phyloP scores from a whole-genome alignment of 2,797 vertebrate genomes.

The Pelochelys cantorii region DNA sequence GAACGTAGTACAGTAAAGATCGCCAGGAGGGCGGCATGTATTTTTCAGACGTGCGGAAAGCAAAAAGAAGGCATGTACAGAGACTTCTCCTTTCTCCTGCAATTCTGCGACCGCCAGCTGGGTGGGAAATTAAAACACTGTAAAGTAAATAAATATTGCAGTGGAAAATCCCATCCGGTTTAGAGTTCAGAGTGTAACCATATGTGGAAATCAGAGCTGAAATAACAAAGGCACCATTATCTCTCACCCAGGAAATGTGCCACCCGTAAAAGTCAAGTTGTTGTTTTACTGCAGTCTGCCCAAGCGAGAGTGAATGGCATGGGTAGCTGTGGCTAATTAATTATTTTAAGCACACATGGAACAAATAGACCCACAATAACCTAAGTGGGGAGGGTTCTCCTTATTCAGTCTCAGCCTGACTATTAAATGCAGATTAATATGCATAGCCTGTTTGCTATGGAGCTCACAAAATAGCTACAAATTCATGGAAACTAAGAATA shows the following conservation, averaged over 20 bases:
- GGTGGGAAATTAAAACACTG: neutral
- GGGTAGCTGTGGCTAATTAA: neutral
- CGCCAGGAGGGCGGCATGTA: neutral
- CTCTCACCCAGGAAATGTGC: neutral
- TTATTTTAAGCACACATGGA: neutral
- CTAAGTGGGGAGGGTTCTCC: rapidly evolving
- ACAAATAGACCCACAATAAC: neutral
- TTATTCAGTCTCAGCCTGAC: neutral
- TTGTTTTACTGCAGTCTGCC: rapidly evolving
- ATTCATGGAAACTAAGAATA: neutral
- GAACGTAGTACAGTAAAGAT: neutral
- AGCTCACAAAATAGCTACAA: neutral
- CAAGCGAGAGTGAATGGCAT: neutral
- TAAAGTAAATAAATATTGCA: neutral
- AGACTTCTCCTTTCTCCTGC: neutral
- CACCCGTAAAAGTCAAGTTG: neutral
- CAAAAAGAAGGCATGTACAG: rapidly evolving
- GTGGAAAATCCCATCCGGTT: neutral
- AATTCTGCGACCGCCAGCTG: neutral
- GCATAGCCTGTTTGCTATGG: neutral
- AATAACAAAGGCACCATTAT: neutral
- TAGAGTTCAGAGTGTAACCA: neutral
- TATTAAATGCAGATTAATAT: neutral
- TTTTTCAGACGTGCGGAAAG: neutral
- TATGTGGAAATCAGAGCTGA: neutral